phyloP scores from a whole-genome alignment of 2,888 invertebrate species.

The Hermaeophaga mercurialis region DNA sequence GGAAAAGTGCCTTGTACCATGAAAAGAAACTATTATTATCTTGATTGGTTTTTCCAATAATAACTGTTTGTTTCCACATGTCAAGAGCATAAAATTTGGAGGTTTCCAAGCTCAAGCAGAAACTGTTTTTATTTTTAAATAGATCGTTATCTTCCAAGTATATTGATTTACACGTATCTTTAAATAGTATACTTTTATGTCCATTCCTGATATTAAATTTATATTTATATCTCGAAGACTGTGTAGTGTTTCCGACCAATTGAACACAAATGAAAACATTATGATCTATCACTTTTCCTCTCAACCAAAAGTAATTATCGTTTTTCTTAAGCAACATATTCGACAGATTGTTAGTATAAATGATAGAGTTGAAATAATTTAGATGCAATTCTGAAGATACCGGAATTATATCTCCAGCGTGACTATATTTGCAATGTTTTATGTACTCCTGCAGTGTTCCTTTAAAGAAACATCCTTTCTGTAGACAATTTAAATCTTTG shows the following conservation, averaged over 20 bases:
- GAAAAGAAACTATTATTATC: background rate
- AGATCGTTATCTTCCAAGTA: background rate
- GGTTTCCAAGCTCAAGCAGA: background rate
- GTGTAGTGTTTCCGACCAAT: background rate
- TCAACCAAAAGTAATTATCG: conserved; percentile 10
- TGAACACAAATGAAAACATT: background rate
- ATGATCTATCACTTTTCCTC: background rate
- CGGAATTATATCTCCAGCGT: too few relatives aligned
- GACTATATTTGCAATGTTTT: background rate
- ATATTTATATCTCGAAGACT: conserved; percentile 6
- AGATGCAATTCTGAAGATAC: background rate
- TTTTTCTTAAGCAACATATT: background rate
- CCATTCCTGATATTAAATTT: background rate
- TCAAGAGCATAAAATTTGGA: background rate
- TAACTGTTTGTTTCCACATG: background rate
- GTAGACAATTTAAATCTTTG: background rate
- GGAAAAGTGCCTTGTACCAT: background rate
- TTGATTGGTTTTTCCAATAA: background rate
- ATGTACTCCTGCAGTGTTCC: background rate
- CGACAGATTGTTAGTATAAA: background rate
- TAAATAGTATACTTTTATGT: background rate
- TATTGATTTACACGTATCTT: conserved; percentile 3
- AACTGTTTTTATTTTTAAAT: background rate
- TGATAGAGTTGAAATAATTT: background rate
- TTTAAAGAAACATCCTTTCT: background rate